Conservation (phyloP, 2,888 invertebrate species). For the Penaeus monodon region DNA sequence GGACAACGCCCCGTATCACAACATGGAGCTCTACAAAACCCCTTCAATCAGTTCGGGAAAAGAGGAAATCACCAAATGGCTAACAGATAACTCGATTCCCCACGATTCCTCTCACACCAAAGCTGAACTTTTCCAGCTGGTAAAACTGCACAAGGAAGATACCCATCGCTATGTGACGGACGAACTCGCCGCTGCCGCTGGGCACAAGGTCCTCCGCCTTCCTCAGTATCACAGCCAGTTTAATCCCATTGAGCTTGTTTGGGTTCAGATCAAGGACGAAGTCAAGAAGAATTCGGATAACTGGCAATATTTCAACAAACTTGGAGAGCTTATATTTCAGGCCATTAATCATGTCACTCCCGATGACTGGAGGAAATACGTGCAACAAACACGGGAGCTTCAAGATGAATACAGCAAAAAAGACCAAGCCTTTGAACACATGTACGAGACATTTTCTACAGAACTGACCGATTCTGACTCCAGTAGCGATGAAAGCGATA, state of each 20-base stretch:
- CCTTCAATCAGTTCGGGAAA: neutral
- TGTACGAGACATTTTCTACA: conserved; percentile 7
- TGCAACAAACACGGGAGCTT: neutral
- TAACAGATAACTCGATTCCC: conserved; percentile 5
- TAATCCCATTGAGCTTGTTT: neutral
- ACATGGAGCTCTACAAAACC: no score
- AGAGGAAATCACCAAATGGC: conserved; percentile 12
- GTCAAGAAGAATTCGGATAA: conserved; percentile 13
- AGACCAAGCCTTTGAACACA: conserved; percentile 3
- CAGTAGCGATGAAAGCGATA: conserved; percentile 17
- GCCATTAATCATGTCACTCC: conserved; percentile 5
- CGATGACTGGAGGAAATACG: neutral
- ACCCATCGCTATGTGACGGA: neutral
- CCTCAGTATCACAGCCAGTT: conserved; percentile 20
- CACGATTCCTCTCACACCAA: conserved; percentile 12
- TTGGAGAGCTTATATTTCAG: neutral
- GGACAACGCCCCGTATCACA: conserved; percentile 22
- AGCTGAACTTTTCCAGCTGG: conserved; percentile 17
- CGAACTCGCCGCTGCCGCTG: conserved; percentile 12
- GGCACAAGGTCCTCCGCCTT: neutral
- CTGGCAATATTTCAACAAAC: neutral
- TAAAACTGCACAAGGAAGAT: conserved; percentile 12
- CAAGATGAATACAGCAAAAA: neutral
- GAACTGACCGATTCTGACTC: neutral
- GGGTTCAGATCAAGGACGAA: conserved; percentile 14